Percentiles rank a stretch among this genome's conserved stretches.
Conservation (phyloP, 2,113 vertebrate species). For the Campylorhamphus procurvoides region DNA sequence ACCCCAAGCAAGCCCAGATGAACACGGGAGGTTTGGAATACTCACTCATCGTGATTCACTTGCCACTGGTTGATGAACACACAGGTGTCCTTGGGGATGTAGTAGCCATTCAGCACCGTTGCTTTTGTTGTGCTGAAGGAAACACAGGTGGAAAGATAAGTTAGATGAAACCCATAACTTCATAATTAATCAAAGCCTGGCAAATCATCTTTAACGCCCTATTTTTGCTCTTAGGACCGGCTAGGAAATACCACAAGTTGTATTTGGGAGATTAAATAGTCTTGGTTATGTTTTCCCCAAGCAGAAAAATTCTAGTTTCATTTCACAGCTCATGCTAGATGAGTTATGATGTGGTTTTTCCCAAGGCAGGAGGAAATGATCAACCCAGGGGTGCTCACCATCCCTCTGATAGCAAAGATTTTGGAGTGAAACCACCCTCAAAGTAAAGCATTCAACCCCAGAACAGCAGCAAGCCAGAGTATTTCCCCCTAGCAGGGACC, state of each 20-base stretch:
- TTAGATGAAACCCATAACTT: not conserved
- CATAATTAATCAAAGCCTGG: fast-evolving
- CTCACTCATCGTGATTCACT: constrained; percentile 93
- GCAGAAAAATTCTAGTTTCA: not conserved
- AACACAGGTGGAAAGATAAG: fast-evolving
- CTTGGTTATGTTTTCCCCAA: not conserved
- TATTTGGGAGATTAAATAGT: not conserved
- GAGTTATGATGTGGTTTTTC: not conserved
- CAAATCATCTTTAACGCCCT: not conserved
- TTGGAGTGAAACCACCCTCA: not conserved
- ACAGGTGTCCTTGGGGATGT: constrained; percentile 89
- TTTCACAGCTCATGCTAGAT: not conserved
- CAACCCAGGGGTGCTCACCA: not conserved
- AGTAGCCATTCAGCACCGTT: constrained; percentile 85
- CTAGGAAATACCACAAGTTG: not conserved
- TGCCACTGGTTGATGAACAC: constrained; percentile 98
- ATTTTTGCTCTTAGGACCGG: not conserved
- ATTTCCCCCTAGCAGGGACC: not conserved
- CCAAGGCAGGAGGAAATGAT: not conserved
- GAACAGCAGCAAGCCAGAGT: not conserved
- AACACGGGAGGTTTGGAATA: not conserved
- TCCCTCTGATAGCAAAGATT: not conserved
- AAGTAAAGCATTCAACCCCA: not conserved
- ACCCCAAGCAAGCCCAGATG: too few species aligned
- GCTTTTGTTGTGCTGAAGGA: constrained; percentile 84